Evolutionary conservation across 2,113 vertebrate genomes (phyloP).

Genomic region (Elgaria multicarinata): DNA sequence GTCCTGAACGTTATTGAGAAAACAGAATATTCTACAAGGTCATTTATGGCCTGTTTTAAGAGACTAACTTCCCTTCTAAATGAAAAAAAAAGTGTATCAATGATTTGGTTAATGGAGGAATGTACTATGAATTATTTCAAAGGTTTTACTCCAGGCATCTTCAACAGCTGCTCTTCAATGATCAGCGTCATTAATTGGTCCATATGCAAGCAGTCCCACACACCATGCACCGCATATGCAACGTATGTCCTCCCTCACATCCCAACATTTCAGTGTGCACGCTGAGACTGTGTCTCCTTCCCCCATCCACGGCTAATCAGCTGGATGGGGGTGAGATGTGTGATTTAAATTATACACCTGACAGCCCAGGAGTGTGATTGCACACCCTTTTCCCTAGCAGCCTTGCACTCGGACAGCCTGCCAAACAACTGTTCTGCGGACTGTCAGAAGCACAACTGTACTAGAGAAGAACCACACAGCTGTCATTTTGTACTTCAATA

Average conservation of each 20-base stretch:
- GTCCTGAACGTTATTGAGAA: neutral
- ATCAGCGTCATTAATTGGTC: neutral
- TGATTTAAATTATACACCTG: too few relatives aligned
- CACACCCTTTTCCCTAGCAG: too few relatives aligned
- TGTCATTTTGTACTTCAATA: neutral
- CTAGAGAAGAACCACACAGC: neutral
- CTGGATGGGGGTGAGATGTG: too few relatives aligned
- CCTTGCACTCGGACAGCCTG: too few relatives aligned
- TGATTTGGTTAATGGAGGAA: neutral
- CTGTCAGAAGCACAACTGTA: too few relatives aligned
- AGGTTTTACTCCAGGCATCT: neutral
- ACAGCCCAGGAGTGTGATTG: too few relatives aligned
- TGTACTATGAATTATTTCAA: neutral
- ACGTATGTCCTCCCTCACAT: too few relatives aligned
- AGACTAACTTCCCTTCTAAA: neutral
- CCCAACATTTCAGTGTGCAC: too few relatives aligned
- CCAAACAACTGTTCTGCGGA: too few relatives aligned
- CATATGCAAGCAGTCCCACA: neutral
- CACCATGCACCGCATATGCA: too few relatives aligned
- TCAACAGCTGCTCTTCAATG: neutral
- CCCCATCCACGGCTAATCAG: too few relatives aligned
- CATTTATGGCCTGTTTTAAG: neutral
- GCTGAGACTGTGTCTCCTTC: too few relatives aligned
- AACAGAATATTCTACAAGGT: neutral
- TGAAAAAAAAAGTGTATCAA: neutral